Percentiles rank a stretch among this genome's conserved stretches.
phyloP scores from a whole-genome alignment of 2,797 vertebrate genomes.

The Siniperca obscura region DNA sequence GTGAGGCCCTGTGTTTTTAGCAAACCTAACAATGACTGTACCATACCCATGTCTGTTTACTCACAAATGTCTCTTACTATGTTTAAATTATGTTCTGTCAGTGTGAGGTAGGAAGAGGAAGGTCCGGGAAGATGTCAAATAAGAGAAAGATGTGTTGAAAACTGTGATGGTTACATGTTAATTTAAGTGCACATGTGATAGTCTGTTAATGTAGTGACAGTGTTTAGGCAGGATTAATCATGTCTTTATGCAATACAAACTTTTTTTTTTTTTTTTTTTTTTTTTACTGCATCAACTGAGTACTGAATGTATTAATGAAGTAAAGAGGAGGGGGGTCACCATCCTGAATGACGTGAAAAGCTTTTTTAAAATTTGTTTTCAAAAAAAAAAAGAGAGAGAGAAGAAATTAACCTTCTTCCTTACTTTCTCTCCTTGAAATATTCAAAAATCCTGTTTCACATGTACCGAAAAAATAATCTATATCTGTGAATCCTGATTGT shows the following conservation, averaged over 20 bases:
- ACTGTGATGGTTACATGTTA: slow-evolving; percentile 76
- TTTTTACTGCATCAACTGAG: slow-evolving; percentile 61
- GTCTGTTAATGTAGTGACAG: slow-evolving; percentile 76
- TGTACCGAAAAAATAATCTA: slow-evolving; percentile 26
- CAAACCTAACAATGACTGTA: slow-evolving; percentile 58
- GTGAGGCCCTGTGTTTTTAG: slow-evolving; percentile 63
- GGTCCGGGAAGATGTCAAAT: slow-evolving; percentile 41
- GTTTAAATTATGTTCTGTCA: slow-evolving; percentile 75
- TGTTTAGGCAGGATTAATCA: slow-evolving; percentile 69
- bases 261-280: slow-evolving; percentile 25
- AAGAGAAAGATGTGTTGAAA: slow-evolving; percentile 56
- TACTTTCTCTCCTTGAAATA: slow-evolving; percentile 27
- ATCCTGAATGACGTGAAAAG: slow-evolving; percentile 58
- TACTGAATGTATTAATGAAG: slow-evolving; percentile 80
- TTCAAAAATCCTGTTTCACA: slow-evolving; percentile 13
- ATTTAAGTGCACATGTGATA: slow-evolving; percentile 80
- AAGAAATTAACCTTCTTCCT: not conserved
- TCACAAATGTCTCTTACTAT: slow-evolving; percentile 67
- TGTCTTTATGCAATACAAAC: slow-evolving; percentile 74
- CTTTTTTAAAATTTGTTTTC: slow-evolving; percentile 36
- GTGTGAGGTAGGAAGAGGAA: slow-evolving; percentile 48
- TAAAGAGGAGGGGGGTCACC: slow-evolving; percentile 53
- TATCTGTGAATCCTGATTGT: slow-evolving; percentile 59
- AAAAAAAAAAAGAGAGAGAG: not conserved
- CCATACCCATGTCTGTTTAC: slow-evolving; percentile 53